These are phyloP conservation scores for Lophura nycthemera DNA, from an alignment of 2,113 vertebrate species.

Conservation along the genomic window DNA sequence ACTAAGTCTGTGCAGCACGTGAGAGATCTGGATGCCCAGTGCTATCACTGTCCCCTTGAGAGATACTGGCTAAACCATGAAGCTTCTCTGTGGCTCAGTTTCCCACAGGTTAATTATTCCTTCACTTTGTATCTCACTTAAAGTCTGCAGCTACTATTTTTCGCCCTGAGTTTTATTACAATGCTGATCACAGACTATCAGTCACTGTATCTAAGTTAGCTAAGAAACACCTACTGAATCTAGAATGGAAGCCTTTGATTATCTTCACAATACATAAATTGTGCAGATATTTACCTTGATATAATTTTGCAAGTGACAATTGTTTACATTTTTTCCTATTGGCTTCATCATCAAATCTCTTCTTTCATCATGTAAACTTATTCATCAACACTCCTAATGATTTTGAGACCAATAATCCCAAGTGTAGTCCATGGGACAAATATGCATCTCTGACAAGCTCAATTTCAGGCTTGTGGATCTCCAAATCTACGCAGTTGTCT, in stretches of 20 bases:
- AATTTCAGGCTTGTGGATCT: not conserved
- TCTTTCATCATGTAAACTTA: not conserved
- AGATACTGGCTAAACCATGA: not conserved
- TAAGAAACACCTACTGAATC: not conserved
- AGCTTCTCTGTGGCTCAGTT: not conserved
- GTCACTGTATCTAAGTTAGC: not conserved
- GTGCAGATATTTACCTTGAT: not conserved
- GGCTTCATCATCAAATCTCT: not conserved
- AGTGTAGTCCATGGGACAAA: not conserved
- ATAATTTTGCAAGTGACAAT: not conserved
- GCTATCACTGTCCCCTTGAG: not conserved
- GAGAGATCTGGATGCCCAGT: not conserved
- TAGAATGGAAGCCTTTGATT: not conserved
- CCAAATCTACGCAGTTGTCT: not conserved
- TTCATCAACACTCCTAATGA: not conserved
- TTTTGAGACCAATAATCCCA: not conserved
- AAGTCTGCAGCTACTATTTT: not conserved
- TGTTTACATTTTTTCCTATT: not conserved
- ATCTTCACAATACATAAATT: not conserved
- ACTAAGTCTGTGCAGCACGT: not conserved
- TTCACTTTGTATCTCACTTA: not conserved
- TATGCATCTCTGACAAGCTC: not conserved
- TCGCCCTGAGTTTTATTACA: not conserved
- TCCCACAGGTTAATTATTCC: not conserved
- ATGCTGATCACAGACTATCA: not conserved